phyloP scores from a whole-genome alignment of 2,888 invertebrate genomes.

The Quadriops clusia region DNA sequence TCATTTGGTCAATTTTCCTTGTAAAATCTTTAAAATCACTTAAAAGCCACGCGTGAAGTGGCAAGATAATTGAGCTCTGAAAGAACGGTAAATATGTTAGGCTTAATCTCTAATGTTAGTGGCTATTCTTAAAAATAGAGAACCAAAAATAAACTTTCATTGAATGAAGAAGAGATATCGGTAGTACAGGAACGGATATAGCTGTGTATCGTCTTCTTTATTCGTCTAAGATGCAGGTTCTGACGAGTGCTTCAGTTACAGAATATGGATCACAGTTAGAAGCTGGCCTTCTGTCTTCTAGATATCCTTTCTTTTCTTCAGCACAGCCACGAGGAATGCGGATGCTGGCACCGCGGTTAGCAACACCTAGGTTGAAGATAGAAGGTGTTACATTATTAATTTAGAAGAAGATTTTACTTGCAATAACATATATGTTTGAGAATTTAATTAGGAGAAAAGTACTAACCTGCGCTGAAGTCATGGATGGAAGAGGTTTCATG shows the following conservation, averaged over 20 bases:
- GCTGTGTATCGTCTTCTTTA: too few relatives aligned
- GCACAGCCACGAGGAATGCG: slow-evolving; percentile 86
- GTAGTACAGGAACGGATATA: too few relatives aligned
- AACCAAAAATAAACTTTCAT: too few relatives aligned
- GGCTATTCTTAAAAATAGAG: too few relatives aligned
- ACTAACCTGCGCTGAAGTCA: slow-evolving; percentile 80
- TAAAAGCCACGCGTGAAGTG: too few relatives aligned
- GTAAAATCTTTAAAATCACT: too few relatives aligned
- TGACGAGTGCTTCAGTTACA: slow-evolving; percentile 73
- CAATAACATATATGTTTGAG: neutral
- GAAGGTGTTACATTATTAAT: too few relatives aligned
- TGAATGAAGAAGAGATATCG: too few relatives aligned
- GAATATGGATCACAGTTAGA: slow-evolving; percentile 89
- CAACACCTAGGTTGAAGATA: slow-evolving; percentile 65
- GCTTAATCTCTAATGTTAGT: too few relatives aligned
- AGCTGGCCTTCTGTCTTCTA: slow-evolving; percentile 88
- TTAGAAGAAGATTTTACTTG: neutral
- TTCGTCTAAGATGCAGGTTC: slow-evolving; percentile 74
- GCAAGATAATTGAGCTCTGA: too few relatives aligned
- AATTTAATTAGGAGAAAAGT: neutral
- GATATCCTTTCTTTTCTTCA: slow-evolving; percentile 86
- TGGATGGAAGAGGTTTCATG: slow-evolving; percentile 96
- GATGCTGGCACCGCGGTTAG: slow-evolving; percentile 88
- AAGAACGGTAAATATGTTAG: too few relatives aligned
- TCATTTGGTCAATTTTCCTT: too few relatives aligned